These are phyloP conservation scores for Sylvilagus bachmani DNA, from an alignment of 2,113 vertebrate genomes.

Conservation along the genomic window DNA sequence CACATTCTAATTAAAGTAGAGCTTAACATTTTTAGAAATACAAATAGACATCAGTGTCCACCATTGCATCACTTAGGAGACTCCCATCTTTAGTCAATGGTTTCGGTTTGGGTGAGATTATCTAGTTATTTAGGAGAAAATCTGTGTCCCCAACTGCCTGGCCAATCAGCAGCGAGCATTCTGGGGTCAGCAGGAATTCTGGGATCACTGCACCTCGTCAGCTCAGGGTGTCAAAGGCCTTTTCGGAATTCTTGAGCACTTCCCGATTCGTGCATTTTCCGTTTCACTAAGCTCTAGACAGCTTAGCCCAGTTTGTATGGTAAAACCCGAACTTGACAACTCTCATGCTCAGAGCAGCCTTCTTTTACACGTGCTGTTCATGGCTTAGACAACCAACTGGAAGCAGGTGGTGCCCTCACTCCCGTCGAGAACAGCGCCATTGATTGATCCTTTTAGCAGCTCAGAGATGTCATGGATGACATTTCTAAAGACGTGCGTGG, in stretches of 20 bases:
- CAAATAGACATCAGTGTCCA: neutral
- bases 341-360: neutral
- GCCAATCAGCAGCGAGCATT: neutral
- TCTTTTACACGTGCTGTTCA: neutral
- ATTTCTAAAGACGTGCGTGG: neutral
- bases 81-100: neutral
- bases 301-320: conserved; percentile 72
- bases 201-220: neutral
- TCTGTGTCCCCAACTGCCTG: neutral
- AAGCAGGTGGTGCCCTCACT: neutral
- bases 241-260: conserved; percentile 24
- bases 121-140: neutral
- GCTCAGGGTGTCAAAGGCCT: neutral
- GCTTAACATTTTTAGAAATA: neutral
- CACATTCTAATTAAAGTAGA: neutral
- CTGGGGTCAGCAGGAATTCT: neutral
- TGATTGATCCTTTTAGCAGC: neutral
- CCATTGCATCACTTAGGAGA: neutral
- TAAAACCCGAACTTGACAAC: conserved; percentile 9
- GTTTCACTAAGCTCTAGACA: conserved; percentile 23
- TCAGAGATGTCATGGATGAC: neutral
- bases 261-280: conserved; percentile 51
- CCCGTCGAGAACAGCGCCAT: neutral
- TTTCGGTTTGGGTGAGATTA: neutral
- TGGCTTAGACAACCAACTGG: neutral